These are phyloP conservation scores for Hyperoodon ampullatus DNA, from an alignment of 2,113 vertebrate genomes.

Conservation along the genomic window DNA sequence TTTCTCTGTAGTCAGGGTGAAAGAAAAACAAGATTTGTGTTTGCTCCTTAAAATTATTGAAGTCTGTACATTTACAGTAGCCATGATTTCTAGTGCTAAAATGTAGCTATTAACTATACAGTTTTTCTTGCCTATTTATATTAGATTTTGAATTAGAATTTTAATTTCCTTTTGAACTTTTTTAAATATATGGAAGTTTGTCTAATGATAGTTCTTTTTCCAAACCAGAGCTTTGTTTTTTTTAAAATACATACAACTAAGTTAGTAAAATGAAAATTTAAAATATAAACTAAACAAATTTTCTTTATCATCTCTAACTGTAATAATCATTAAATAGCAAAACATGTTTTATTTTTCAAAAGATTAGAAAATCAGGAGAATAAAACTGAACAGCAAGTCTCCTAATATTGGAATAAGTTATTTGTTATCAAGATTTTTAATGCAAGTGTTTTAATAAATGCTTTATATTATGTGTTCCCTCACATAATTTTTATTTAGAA, in stretches of 20 bases:
- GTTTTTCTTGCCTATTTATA: background rate
- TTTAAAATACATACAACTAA: background rate
- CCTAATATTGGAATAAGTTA: background rate
- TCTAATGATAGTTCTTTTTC: background rate
- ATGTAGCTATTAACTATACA: background rate
- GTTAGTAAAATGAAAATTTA: background rate
- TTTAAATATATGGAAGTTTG: background rate
- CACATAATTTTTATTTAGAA: background rate
- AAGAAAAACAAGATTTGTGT: background rate
- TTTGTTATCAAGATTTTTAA: slow-evolving; percentile 6
- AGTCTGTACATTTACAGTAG: background rate
- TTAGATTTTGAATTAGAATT: slow-evolving; percentile 33
- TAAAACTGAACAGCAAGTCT: background rate
- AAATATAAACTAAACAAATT: background rate
- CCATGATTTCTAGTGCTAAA: slow-evolving; percentile 22
- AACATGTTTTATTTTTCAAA: slow-evolving; percentile 41
- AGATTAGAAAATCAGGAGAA: background rate
- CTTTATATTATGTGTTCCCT: background rate
- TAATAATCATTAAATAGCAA: slow-evolving; percentile 41
- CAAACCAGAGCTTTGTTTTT: slow-evolving; percentile 47
- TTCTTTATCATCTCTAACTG: background rate
- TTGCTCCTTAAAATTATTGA: slow-evolving; percentile 33
- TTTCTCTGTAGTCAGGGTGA: background rate
- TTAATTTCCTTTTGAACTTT: slow-evolving; percentile 11
- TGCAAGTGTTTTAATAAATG: background rate